Evolutionary conservation across 2,797 vertebrate genomes (phyloP), one percentile per base, ranked within the genome.

Genomic region (Lithobates pipiens): DNA sequence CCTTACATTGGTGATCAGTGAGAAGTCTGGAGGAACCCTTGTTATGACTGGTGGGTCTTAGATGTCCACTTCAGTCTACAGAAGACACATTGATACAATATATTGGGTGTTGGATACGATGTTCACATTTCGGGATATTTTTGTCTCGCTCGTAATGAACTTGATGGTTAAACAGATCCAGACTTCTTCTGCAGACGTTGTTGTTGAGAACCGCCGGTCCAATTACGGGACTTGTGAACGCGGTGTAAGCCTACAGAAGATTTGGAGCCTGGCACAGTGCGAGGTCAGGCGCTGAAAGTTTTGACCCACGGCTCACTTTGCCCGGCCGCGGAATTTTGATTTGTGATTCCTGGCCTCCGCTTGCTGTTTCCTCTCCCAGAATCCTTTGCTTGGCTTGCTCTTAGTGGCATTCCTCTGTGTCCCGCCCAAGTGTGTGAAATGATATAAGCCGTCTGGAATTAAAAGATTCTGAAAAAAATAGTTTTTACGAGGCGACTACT

Each of bases 401-500:
- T 61, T 18, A 80, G 63, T 69, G 23, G 44, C 63, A 76, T 81
- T 71, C 70, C 68, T 70, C 23, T 63, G 73, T 46, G 68, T 86
- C 27, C 76, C 46, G 65, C 50, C 76, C 73, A 71, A 86, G 73
- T 77, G 68, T 76, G 71, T 70, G 57, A 71, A 85, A 85, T 85
- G 77, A 72, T 85, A 85, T 85, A 82, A 82, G 67, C 78, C 81
- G 65, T 70, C 63, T 86, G 85, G 79, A 86, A 81, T 82, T 86
- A 81, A 77, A 68, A 77, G 50, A 70, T 81, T 76, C 46, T 46
- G 46, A 46, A 78, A 68, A 25, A 61, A 69, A 63, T 15, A 61
- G 36, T 29, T 76, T 76, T 74, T 84, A 77, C 76, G 65, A 77
- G 75, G 65, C 76, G 42, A 71, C 74, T 63, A 16, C 44, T 61